Base-by-base conservation (phyloP, 1,140 invertebrate genomes). In the Pachypeltis micranthus region DNA sequence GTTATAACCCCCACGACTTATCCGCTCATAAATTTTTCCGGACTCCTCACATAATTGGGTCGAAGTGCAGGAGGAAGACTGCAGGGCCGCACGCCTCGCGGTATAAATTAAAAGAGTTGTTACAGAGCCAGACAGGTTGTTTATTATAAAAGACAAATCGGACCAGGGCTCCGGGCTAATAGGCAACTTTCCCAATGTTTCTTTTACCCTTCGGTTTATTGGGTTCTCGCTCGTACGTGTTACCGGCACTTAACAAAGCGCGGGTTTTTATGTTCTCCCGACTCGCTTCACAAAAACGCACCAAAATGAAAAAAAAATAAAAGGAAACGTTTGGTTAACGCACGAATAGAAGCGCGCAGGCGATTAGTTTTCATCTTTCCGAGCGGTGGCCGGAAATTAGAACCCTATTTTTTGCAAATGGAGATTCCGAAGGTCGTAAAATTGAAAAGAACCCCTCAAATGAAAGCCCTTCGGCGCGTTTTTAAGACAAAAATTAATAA, bases 91-190 rank as follows among this genome's bases (percentile, higher is more conserved):
- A 51, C 47, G 47, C 47, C 47, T 21, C 47, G 19, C 21, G 4
- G 47, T 51, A 51, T 51, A 51, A 51, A 51, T 51, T 51, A 51
- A 51, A 51, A 21, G 23, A 51, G 47, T 51, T 51, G 47, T 51
- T 51, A 51, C 47, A 21, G 23, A 3, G 3, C 10, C 47, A 4
- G 47, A 21, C 47, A 51, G 47, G 47, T 51, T 51, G 47, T 51
- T 51, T 51, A 51, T 51, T 51, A 51, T 51, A 51, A 51, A 51
- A 51, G 47, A 51, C 47, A 51, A 51, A 51, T 51, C 47, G 47
- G 47, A 21, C 47, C 47, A 51, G 47, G 47, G 21, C 47, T 51
- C 47, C 47, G 47, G 47, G 47, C 47, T 51, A 51, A 51, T 51
- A 21, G 47, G 47, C 21, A 7, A 51, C 12, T 51, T 51, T 51